Base-by-base conservation (phyloP, 2,888 invertebrate species). In the Strigamia crassipes region DNA sequence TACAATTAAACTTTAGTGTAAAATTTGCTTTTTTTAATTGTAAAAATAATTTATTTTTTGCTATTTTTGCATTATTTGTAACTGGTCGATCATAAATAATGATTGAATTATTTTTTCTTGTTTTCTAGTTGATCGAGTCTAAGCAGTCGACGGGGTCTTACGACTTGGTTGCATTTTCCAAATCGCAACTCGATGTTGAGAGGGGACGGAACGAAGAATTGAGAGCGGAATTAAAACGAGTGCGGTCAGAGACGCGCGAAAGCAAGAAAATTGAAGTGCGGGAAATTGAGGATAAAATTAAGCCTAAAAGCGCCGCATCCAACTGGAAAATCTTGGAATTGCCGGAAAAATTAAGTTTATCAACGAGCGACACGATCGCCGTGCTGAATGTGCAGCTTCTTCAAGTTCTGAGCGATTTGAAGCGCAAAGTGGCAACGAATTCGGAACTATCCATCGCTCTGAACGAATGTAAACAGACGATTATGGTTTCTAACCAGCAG, bases 111-210 rank as follows among this genome's bases (percentile, higher is more conserved):
- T n/a, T n/a, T n/a, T n/a, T n/a, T n/a, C n/a, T n/a, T n/a, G n/a
- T n/a, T n/a, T 78, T 78, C 3, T 34, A 78, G 79, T 23, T 77
- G 27, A 78, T 78, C 10, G 79, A 78, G 31, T 31, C 79, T 4
- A 78, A 78, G 34, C 79, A 78, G 8, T n/a, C 5, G 8, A 31
- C 23, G 23, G 79, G 79, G 4, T 34, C 31, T 13, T 78, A 27
- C 34, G 79, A 78, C 13, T n/a, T 34, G 12, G 79, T 31, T 12
- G 79, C 79, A 15, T 78, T 15, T 38, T 15, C 34, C 12, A 78
- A 78, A 78, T 27, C 27, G 4, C 27, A 78, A 18, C 18, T 78
- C 3, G 79, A 78, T 38, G 31, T 78, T 31, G 79, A 78, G 13
- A 27, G 79, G 15, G 34, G 79, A 78, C 3, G 15, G 10, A 27